Conservation (phyloP, 1,140 invertebrate genomes). For the Radopholus similis region DNA sequence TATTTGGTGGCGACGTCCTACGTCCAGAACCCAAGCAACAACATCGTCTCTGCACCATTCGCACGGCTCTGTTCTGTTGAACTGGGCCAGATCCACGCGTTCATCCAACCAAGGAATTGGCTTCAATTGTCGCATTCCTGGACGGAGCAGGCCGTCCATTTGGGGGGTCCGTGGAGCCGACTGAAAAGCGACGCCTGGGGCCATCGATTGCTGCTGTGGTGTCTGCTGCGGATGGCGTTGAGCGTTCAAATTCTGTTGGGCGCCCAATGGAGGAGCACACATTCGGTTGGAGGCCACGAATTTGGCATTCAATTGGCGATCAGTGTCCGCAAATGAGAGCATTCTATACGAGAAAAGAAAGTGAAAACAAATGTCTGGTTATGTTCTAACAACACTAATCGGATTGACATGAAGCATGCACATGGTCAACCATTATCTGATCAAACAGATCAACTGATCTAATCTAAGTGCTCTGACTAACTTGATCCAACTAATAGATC, state of each 20-base stretch:
- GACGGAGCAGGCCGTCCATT: neutral
- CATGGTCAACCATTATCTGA: too few species aligned
- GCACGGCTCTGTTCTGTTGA: slow-evolving; percentile 47
- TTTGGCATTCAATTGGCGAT: slow-evolving; percentile 17
- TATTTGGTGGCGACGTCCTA: slow-evolving; percentile 51
- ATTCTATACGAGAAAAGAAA: neutral
- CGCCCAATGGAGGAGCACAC: neutral
- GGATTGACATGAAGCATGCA: too few species aligned
- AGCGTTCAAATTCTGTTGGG: neutral
- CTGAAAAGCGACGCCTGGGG: neutral
- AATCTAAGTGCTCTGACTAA: too few species aligned
- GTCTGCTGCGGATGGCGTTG: too few species aligned
- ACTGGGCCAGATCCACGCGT: slow-evolving; percentile 45
- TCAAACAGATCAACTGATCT: too few species aligned
- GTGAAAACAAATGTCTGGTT: too few species aligned
- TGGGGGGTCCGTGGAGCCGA: neutral
- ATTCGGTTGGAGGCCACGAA: neutral
- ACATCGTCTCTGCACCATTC: slow-evolving; percentile 57
- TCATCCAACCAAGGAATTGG: slow-evolving; percentile 30
- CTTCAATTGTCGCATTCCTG: neutral
- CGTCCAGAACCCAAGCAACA: slow-evolving; percentile 56
- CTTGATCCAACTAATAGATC: too few species aligned
- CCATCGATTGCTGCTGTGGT: neutral
- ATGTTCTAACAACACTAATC: too few species aligned
- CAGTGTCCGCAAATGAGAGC: slow-evolving; percentile 10